Evolutionary conservation across 2,113 vertebrate genomes (phyloP).

Genomic region (Forbesichthys papilliferus): DNA sequence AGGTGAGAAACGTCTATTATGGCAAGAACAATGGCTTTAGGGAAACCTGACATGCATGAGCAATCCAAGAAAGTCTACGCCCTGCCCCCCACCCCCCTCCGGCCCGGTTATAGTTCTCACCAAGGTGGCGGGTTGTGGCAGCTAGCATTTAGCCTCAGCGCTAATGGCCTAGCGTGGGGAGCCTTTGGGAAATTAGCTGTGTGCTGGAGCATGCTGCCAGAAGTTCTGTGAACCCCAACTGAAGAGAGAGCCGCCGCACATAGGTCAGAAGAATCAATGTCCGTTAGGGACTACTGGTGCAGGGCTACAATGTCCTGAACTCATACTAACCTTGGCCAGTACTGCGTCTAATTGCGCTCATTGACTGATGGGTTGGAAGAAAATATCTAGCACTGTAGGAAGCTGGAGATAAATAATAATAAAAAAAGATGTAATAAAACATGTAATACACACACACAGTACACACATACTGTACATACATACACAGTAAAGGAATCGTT

Average conservation of each 20-base stretch:
- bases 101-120: conserved; percentile 50
- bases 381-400: too few species aligned
- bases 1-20: conserved; percentile 25
- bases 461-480: too few species aligned
- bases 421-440: too few species aligned
- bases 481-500: too few species aligned
- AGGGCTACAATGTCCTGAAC: conserved; percentile 12
- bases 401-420: too few species aligned
- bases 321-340: conserved; percentile 43
- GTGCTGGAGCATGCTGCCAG: conserved; percentile 43
- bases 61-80: conserved; percentile 8
- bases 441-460: too few species aligned
- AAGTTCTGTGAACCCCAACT: too few species aligned
- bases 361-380: conserved; percentile 1
- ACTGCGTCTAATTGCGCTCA: conserved; percentile 42
- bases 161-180: conserved; percentile 56
- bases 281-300: too few species aligned
- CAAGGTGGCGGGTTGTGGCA: conserved; percentile 43
- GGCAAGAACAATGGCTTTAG: conserved; percentile 17
- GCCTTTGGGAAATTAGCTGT: conserved; percentile 71
- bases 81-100: conserved; percentile 6
- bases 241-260: too few species aligned
- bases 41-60: conserved; percentile 29
- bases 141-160: conserved; percentile 56
- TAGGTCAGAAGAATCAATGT: too few species aligned